Evolutionary conservation across 2,797 vertebrate species (phyloP).

Genomic region (Chrysolophus pictus): DNA sequence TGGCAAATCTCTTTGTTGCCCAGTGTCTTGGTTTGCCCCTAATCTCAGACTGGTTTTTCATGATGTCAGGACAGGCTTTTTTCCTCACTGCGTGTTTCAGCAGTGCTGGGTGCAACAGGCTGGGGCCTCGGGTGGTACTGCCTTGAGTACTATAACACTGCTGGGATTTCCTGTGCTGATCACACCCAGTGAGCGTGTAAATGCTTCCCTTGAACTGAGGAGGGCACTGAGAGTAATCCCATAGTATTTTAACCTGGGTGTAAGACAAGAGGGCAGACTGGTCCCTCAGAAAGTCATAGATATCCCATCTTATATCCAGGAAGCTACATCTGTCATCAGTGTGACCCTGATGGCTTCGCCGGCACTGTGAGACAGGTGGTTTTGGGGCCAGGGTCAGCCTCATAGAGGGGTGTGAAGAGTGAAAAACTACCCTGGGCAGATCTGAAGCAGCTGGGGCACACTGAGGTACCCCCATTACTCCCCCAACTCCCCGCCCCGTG

Average conservation of each 20-base stretch:
- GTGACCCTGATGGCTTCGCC: background rate
- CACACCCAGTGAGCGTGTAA: background rate
- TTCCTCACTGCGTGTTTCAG: background rate
- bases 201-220: background rate
- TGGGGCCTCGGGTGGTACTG: background rate
- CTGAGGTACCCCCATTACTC: background rate
- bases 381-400: background rate
- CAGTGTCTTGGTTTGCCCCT: background rate
- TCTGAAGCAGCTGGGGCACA: background rate
- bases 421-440: fast-evolving
- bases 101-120: background rate
- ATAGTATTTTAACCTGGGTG: background rate
- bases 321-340: background rate
- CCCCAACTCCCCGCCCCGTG: fast-evolving
- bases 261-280: background rate
- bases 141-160: background rate
- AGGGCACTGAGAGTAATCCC: background rate
- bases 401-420: fast-evolving
- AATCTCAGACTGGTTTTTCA: background rate
- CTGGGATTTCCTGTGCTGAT: background rate
- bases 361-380: fast-evolving
- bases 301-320: background rate
- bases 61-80: background rate
- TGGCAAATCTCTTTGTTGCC: background rate
- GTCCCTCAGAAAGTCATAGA: background rate